Evolutionary conservation across 2,888 invertebrate genomes (phyloP), one percentile per base, ranked within the genome.

Genomic region (Parnassius mnemosyne): DNA sequence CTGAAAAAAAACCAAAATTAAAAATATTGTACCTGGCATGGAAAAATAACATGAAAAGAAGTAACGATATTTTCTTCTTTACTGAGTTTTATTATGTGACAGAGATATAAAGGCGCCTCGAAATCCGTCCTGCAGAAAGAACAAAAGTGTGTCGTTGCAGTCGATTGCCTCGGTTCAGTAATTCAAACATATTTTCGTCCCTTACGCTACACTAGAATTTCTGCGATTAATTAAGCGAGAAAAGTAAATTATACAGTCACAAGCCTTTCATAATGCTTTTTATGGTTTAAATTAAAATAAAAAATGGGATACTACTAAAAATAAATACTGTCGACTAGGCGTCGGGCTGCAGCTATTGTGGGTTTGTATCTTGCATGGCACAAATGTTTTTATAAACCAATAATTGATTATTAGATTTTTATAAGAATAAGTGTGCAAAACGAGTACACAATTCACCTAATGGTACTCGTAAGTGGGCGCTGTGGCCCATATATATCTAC

Each of bases 21-120:
- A 5, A 7, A 34, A 34, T 34, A 34, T 1, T 34, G 7, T 34
- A 34, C 7, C 7, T 7, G 7, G 34, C 34, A 34, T 34, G 34
- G 50, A 57, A 57, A 25, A 57, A 20, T 25, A 25, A 20, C 44
- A 57, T 20, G 20, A n/a, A 12, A 56, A 50, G 57, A 57, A 50
- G 3, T 43, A 13, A 9, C 49, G 25, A 57, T 57, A 51, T 43
- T 51, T 57, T 57, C 51, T 43, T 43, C 13, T 50, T 57, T 51
- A 25, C 51, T 57, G n/a, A 10, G 57, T 57, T 57, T 57, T 57
- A 51, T 57, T 57, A 57, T 57, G 57, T 51, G 12, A 50, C 20
- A 57, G 43, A 57, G 50, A 57, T 51, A 57, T 49, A 50, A 51
- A 50, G 51, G 57, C n/a, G 51, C 20, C 43, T 34, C 51, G 20